Evolutionary conservation across 92 coral and sea anemone genomes (phyloP).

Genomic region (Phenganax stokvisi): DNA sequence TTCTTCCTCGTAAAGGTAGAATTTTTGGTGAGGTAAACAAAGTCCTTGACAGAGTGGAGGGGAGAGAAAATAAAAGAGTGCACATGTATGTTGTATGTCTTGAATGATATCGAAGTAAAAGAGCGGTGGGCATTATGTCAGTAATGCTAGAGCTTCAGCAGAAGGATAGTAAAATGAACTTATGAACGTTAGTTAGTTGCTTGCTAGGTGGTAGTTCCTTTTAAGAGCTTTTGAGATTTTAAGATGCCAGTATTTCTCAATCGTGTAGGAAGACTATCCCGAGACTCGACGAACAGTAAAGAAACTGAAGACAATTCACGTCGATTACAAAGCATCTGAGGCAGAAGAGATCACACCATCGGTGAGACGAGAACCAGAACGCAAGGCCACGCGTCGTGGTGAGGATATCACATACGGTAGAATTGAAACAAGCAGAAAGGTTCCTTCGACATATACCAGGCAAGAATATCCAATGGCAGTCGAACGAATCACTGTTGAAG

Average conservation of each 20-base stretch:
- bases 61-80: constrained; percentile 2
- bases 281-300: constrained; percentile 20
- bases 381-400: neutral
- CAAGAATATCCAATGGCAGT: neutral
- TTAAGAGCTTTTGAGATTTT: neutral
- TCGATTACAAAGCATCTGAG: constrained; percentile 28
- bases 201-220: neutral
- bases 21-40: neutral
- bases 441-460: neutral
- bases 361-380: neutral
- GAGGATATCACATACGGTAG: constrained; percentile 27
- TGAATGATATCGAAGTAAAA: neutral
- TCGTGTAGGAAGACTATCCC: constrained; percentile 23
- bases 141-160: neutral
- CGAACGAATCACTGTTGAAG: constrained; percentile 28
- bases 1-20: constrained; percentile 7
- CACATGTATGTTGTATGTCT: neutral
- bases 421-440: constrained; percentile 24
- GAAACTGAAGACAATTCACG: constrained; percentile 26
- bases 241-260: neutral
- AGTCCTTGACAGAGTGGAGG: neutral
- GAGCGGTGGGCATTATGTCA: neutral
- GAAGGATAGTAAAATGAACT: neutral
- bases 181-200: neutral
- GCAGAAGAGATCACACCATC: neutral